phyloP scores from a whole-genome alignment of 2,797 vertebrate genomes.

The Peromyscus nudipes region DNA sequence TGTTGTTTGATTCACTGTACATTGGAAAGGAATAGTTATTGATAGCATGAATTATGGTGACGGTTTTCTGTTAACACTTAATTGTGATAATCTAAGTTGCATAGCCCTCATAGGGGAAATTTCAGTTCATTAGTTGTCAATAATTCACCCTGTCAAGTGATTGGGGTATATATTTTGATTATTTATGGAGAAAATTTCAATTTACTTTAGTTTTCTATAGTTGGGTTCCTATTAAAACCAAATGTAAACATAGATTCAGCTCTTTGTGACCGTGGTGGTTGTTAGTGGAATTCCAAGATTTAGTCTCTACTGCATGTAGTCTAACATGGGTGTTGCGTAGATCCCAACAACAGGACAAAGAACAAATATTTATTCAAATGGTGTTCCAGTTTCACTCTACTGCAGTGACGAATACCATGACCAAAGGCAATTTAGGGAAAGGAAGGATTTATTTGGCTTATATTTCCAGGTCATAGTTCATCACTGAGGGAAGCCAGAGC shows the following conservation, averaged over 20 bases:
- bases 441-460: neutral
- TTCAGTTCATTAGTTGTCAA: constrained; percentile 62
- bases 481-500: neutral
- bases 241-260: constrained; percentile 24
- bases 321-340: constrained; percentile 7
- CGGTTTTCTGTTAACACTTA: constrained; percentile 68
- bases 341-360: neutral
- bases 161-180: constrained; percentile 56
- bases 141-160: constrained; percentile 20
- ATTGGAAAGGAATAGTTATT: constrained; percentile 52
- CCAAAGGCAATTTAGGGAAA: neutral
- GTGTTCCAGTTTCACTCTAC: neutral
- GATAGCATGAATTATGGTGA: constrained; percentile 45
- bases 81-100: constrained; percentile 49
- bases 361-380: constrained; percentile 55
- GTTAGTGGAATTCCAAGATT: constrained; percentile 54
- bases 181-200: constrained; percentile 24
- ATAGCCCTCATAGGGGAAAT: constrained; percentile 24
- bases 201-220: constrained; percentile 59
- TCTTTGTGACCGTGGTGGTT: constrained; percentile 33
- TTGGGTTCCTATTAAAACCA: constrained; percentile 49
- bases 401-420: neutral
- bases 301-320: constrained; percentile 24
- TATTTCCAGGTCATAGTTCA: neutral
- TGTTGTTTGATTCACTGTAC: constrained; percentile 1